Percentiles rank a stretch among this genome's conserved stretches.
These are phyloP conservation scores for Semaprochilodus insignis DNA, from an alignment of 2,797 vertebrate genomes.

Conservation along the genomic window DNA sequence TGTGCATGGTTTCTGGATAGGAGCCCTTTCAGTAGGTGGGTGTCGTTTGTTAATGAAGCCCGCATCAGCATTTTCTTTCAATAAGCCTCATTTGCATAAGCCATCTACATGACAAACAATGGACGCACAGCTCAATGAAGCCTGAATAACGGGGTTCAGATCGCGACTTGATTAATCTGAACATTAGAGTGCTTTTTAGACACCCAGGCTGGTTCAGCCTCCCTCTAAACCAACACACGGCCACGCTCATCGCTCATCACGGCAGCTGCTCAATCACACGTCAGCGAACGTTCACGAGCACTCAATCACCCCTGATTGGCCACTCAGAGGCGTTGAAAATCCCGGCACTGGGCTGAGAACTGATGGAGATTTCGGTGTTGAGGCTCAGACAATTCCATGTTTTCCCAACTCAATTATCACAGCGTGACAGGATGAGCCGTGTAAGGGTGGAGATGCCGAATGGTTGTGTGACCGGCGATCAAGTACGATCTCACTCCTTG, in stretches of 20 bases:
- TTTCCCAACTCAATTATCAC: conserved; percentile 47
- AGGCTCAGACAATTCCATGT: background rate
- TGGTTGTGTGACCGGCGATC: conserved; percentile 15
- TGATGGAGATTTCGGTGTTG: conserved; percentile 20
- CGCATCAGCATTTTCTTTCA: conserved; percentile 62
- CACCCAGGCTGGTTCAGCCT: conserved; percentile 47
- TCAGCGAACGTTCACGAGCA: conserved; percentile 36
- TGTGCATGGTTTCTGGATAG: conserved; percentile 11
- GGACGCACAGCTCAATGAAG: conserved; percentile 73
- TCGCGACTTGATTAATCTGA: conserved; percentile 66
- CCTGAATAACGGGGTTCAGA: conserved; percentile 79
- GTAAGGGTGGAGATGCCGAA: conserved; percentile 11
- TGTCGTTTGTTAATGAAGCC: conserved; percentile 58
- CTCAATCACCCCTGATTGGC: conserved; percentile 51
- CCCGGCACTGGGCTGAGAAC: conserved; percentile 27
- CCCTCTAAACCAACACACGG: conserved; percentile 55
- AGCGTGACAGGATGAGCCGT: conserved; percentile 15
- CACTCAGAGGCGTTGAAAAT: conserved; percentile 31
- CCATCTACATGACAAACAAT: conserved; percentile 71
- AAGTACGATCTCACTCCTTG: conserved; percentile 23
- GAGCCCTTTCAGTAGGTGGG: conserved; percentile 30
- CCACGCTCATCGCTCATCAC: conserved; percentile 52
- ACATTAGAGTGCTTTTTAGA: conserved; percentile 63
- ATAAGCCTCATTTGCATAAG: conserved; percentile 66
- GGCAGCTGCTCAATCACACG: conserved; percentile 47